phyloP scores from a whole-genome alignment of 2,888 invertebrate species.

The Brachyopa scutellaris region DNA sequence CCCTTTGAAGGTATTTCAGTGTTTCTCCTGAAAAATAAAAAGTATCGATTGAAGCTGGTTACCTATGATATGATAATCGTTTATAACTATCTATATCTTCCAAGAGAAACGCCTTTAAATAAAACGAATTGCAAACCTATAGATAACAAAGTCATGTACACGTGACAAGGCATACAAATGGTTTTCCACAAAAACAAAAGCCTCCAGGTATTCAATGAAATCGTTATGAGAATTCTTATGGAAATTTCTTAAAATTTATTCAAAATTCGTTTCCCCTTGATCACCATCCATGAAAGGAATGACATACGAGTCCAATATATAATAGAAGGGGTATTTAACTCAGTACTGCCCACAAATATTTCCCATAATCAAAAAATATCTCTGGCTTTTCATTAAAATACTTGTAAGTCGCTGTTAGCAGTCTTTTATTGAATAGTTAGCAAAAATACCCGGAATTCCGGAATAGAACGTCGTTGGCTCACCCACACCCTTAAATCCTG shows the following conservation, averaged over 20 bases:
- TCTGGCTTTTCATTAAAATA: constrained; percentile 71
- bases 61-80: too few species aligned
- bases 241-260: not conserved
- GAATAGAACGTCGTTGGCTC: not conserved
- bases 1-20: too few species aligned
- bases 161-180: too few species aligned
- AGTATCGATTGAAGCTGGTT: too few species aligned
- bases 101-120: too few species aligned
- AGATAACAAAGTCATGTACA: too few species aligned
- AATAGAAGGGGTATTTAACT: too few species aligned
- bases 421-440: constrained; percentile 68
- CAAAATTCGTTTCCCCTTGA: constrained; percentile 7
- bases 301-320: not conserved
- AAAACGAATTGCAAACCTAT: too few species aligned
- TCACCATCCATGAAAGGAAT: not conserved
- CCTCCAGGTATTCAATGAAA: not conserved
- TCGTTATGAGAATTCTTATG: not conserved
- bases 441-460: constrained; percentile 64
- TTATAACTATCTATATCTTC: too few species aligned
- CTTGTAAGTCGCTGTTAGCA: constrained; percentile 62
- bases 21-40: too few species aligned
- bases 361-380: constrained; percentile 68
- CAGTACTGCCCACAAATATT: constrained; percentile 58
- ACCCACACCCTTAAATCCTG: not conserved
- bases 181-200: too few species aligned